Base-by-base conservation (phyloP, 2,113 vertebrate species). In the Podarcis muralis region DNA sequence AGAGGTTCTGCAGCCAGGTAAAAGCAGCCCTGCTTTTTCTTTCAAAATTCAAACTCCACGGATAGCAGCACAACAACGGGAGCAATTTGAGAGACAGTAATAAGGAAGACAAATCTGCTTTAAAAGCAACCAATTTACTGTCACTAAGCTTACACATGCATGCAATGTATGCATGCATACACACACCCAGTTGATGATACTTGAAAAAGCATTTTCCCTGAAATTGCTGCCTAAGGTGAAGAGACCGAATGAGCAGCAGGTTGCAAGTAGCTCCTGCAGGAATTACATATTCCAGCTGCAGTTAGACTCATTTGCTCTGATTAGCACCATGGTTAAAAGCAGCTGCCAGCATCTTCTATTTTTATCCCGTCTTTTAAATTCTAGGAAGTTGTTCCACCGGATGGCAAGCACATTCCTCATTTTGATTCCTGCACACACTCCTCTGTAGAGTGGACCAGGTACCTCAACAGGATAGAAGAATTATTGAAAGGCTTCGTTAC, bases 321-420 rank as follows among this genome's bases (percentile, higher is more conserved):
- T 90, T 88, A 92, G 18, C 78, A 71, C 1, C 6, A 1, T 6
- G 40, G 53, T 68, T 89, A 62, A 94, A 92, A 81, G 80, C 77
- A 92, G 80, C n/a, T 88, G 77, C 95, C n/a, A 86, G 13, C 22
- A 89, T 59, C 23, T 94, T 92, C 81, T 78, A 71, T 83, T 86
- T 96, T 96, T 93, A 91, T 82, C 91, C 87, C 74, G 84, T 53
- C 84, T 62, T 92, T 93, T 66, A 84, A 88, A 90, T 90, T 93
- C 79, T 85, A 84, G 27, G 23, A 95, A 85, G 16, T 89, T n/a
- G 89, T 92, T 96, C 93, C 69, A 92, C 27, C 87, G 89, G 89
- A 90, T 91, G 59, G 20, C 48, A 53, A 22, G 30, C 37, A 90
- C 16, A 1, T 62, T 1, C 57, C 87, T 91, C 82, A 32, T 88